phyloP scores from a whole-genome alignment of 2,888 invertebrate genomes.

The Desoria tigrina region DNA sequence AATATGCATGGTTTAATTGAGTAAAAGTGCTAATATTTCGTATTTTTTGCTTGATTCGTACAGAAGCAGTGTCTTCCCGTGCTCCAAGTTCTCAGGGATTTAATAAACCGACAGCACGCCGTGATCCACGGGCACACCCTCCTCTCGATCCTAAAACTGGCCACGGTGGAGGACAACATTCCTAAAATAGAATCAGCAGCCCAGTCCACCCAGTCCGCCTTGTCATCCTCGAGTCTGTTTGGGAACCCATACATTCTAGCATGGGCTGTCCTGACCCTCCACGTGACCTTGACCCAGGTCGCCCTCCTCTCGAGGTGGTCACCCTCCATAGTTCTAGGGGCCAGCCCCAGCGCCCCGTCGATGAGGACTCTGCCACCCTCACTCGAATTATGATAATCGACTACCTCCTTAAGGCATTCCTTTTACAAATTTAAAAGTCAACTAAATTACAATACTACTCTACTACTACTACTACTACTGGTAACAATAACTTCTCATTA shows the following conservation, averaged over 20 bases:
- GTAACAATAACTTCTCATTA: too few relatives aligned
- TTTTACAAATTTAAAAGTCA: background rate
- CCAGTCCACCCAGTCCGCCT: conserved; percentile 43
- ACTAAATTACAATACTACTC: background rate
- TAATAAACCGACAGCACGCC: conserved; percentile 81
- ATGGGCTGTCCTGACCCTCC: conserved; percentile 30
- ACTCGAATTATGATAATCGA: conserved; percentile 17
- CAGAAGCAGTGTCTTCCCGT: conserved; percentile 84
- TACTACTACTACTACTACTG: background rate
- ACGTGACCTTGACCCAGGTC: conserved; percentile 26
- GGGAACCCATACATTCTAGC: conserved; percentile 38
- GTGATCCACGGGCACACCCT: conserved; percentile 83
- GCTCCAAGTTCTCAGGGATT: conserved; percentile 76
- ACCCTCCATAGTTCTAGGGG: background rate
- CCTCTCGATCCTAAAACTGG: conserved; percentile 87
- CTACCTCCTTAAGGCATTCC: conserved; percentile 17
- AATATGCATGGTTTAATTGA: too few relatives aligned
- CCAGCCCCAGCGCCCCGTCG: background rate
- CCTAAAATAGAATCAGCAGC: conserved; percentile 66
- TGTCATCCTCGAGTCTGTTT: conserved; percentile 36
- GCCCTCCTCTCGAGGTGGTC: conserved; percentile 21
- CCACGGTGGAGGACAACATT: conserved; percentile 79
- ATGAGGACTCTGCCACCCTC: background rate
- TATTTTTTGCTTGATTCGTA: background rate
- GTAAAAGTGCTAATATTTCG: background rate